Conservation (phyloP, 2,113 vertebrate genomes). For the Mus spicilegus region DNA sequence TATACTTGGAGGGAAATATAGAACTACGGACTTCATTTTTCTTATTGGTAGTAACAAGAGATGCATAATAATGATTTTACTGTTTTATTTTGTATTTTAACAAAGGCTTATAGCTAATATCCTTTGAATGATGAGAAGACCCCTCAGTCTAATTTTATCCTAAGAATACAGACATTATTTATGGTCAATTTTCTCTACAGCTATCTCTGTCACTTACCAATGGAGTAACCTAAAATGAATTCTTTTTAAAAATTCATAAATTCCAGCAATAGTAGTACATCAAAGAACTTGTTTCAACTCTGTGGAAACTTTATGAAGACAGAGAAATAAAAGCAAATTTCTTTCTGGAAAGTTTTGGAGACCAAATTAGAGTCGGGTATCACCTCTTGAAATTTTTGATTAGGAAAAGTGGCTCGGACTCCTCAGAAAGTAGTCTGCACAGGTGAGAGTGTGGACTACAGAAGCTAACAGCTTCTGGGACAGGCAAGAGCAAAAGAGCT, state of each 20-base stretch:
- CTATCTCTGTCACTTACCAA: neutral
- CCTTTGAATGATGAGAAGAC: neutral
- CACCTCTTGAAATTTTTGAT: neutral
- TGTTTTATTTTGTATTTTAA: neutral
- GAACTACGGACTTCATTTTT: neutral
- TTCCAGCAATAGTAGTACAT: neutral
- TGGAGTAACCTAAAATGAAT: neutral
- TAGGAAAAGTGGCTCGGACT: too few species aligned
- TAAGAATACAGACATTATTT: neutral
- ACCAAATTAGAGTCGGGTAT: neutral
- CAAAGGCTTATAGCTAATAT: neutral
- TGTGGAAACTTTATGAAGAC: neutral
- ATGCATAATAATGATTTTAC: neutral
- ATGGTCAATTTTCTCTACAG: neutral
- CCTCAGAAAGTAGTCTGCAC: too few species aligned
- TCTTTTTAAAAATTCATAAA: neutral
- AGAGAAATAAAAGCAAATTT: neutral
- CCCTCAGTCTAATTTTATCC: neutral
- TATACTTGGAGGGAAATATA: neutral
- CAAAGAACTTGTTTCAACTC: neutral
- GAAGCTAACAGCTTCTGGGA: too few species aligned
- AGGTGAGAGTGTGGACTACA: too few species aligned
- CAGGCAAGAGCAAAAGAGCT: too few species aligned
- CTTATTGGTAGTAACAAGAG: neutral
- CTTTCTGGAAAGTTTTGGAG: neutral